Evolutionary conservation across 2,888 invertebrate species (phyloP).

Genomic region (Drosophila ustulata): DNA sequence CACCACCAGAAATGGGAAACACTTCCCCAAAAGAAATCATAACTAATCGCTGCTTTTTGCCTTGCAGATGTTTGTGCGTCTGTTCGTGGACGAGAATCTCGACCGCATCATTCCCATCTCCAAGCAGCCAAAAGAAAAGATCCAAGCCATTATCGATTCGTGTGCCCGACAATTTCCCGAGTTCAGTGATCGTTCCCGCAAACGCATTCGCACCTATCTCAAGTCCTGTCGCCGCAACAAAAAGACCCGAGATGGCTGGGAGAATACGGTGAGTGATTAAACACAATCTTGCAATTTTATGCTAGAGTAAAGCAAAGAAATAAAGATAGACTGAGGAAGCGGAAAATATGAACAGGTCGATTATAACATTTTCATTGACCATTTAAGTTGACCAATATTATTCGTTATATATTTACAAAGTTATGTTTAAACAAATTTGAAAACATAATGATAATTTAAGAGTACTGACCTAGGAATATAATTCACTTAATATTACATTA

Average conservation of each 20-base stretch:
- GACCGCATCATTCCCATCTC: conserved; percentile 98
- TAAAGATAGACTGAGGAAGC: too few species aligned
- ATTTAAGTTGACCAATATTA: too few species aligned
- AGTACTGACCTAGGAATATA: too few species aligned
- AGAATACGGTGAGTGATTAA: conserved; percentile 89
- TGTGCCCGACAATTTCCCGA: conserved; percentile 98
- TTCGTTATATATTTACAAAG: too few species aligned
- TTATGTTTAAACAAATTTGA: too few species aligned
- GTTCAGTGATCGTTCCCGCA: conserved; percentile 97
- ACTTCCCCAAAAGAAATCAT: not conserved
- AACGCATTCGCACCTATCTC: conserved; percentile 96
- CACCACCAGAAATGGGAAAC: conserved; percentile 38
- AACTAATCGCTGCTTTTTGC: not conserved
- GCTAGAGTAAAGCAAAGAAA: too few species aligned
- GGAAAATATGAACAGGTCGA: too few species aligned
- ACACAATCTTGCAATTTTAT: too few species aligned
- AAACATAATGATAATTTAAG: too few species aligned
- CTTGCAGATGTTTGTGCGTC: conserved; percentile 97
- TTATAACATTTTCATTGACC: too few species aligned
- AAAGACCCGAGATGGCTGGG: conserved; percentile 96
- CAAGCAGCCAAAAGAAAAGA: conserved; percentile 98
- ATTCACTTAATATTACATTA: too few species aligned
- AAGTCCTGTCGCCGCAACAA: conserved; percentile 98
- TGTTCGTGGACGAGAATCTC: conserved; percentile 98
- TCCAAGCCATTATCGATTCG: conserved; percentile 98